phyloP scores from a whole-genome alignment of 2,888 invertebrate species.

The Agelastica alni region DNA sequence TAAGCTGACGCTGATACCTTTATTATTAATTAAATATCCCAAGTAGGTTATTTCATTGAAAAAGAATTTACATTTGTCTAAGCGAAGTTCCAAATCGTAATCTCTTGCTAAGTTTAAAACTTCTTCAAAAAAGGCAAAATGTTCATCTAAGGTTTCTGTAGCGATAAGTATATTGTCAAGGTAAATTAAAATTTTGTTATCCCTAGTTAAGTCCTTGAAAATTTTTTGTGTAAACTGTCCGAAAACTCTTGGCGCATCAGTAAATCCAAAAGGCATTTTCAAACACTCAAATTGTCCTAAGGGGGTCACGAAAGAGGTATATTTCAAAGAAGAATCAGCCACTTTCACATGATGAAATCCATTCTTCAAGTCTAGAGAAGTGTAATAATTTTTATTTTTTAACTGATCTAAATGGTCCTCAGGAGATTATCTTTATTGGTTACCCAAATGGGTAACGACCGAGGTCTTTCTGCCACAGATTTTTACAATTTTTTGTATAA shows the following conservation, averaged over 20 bases:
- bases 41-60: conserved; percentile 8
- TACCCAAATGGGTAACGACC: too few relatives aligned
- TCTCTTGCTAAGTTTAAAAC: conserved; percentile 1
- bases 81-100: not conserved
- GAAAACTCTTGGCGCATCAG: not conserved
- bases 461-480: too few relatives aligned
- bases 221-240: not conserved
- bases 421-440: too few relatives aligned
- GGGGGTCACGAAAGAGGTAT: conserved; percentile 9
- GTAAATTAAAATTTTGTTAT: too few relatives aligned
- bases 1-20: not conserved
- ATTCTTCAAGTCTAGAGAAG: conserved; percentile 1
- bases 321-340: not conserved
- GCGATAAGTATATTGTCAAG: conserved; percentile 4
- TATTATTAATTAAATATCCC: conserved; percentile 17
- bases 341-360: conserved; percentile 1
- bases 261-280: not conserved
- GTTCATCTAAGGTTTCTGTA: not conserved
- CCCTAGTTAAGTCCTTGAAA: not conserved
- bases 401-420: conserved; percentile 22
- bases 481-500: too few relatives aligned
- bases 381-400: conserved; percentile 17
- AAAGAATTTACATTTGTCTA: not conserved
- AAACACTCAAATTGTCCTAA: conserved; percentile 3
- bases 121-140: not conserved